Percentiles rank a stretch among this genome's conserved stretches.
Conservation (phyloP, 2,888 invertebrate genomes). For the Sisyra nigra region DNA sequence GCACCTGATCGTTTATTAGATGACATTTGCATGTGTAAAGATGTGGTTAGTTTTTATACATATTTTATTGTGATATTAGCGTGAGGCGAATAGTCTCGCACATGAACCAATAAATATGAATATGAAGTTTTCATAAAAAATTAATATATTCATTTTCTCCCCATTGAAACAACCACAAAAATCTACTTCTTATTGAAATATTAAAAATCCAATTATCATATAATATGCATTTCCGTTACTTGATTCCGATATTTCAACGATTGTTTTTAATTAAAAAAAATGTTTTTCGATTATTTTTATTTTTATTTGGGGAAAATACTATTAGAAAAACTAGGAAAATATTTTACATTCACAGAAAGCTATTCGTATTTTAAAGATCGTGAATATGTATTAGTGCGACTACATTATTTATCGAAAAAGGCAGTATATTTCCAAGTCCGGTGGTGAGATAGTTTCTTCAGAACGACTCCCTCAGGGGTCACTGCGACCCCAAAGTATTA, state of each 20-base stretch:
- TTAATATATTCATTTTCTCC: conserved; percentile 3
- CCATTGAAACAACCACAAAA: conserved; percentile 4
- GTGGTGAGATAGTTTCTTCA: conserved; percentile 16
- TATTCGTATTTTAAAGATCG: conserved; percentile 1
- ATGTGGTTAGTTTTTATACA: too few species aligned
- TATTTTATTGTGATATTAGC: too few species aligned
- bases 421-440: conserved; percentile 1
- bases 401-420: conserved; percentile 7
- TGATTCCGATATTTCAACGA: too few species aligned
- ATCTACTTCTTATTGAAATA: conserved; percentile 1
- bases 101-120: too few species aligned
- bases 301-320: too few species aligned
- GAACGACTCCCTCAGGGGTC: conserved; percentile 25
- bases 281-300: too few species aligned
- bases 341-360: background rate
- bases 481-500: conserved; percentile 27
- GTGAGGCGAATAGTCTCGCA: too few species aligned
- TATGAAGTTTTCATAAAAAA: background rate
- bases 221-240: background rate
- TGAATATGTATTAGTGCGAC: conserved; percentile 9
- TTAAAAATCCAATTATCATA: conserved; percentile 4
- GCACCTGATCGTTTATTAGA: too few species aligned
- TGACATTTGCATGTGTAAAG: too few species aligned
- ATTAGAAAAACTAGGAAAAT: background rate
- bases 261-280: too few species aligned